These are phyloP conservation scores for Carcina quercana DNA, from an alignment of 2,888 invertebrate genomes.

Conservation along the genomic window DNA sequence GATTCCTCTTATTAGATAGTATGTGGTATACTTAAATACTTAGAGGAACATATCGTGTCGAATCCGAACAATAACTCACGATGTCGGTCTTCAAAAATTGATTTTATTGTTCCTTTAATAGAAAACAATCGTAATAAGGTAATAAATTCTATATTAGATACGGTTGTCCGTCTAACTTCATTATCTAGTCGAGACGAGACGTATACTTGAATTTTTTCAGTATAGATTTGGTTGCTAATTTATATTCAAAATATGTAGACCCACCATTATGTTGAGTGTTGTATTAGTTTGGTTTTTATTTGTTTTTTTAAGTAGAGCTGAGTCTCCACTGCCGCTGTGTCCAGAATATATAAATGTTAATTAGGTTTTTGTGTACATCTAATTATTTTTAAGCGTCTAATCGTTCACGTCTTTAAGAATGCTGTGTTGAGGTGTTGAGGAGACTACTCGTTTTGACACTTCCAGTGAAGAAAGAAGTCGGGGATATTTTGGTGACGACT, in stretches of 20 bases:
- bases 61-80: constrained; percentile 39
- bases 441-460: constrained; percentile 25
- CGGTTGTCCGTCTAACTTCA: constrained; percentile 44
- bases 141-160: constrained; percentile 50
- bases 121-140: constrained; percentile 53
- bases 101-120: constrained; percentile 45
- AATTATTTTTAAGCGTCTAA: constrained; percentile 30
- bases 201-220: constrained; percentile 31
- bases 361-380: constrained; percentile 38
- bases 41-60: constrained; percentile 35
- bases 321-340: constrained; percentile 39
- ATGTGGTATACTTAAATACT: too few relatives aligned
- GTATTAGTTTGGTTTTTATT: constrained; percentile 34
- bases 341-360: constrained; percentile 59
- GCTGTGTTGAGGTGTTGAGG: constrained; percentile 23
- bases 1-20: too few relatives aligned
- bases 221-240: constrained; percentile 38
- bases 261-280: constrained; percentile 40
- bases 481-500: too few relatives aligned
- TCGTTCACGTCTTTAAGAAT: constrained; percentile 18
- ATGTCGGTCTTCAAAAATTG: constrained; percentile 26
- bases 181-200: constrained; percentile 25
- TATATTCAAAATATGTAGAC: constrained; percentile 53
- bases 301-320: constrained; percentile 33
- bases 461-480: too few relatives aligned